phyloP scores from a whole-genome alignment of 2,113 vertebrate genomes.

The Theristicus caerulescens region DNA sequence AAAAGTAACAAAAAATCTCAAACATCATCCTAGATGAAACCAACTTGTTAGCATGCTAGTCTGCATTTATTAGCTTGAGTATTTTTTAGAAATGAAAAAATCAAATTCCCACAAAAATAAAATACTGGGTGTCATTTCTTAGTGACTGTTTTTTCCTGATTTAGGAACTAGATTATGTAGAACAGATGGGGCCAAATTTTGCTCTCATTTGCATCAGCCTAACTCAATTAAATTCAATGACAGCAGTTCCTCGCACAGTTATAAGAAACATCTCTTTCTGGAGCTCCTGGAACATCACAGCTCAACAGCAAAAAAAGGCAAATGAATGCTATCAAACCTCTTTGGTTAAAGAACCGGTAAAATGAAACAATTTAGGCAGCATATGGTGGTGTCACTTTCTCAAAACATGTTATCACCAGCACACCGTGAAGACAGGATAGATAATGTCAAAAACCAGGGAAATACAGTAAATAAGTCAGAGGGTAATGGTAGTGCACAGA shows the following conservation, averaged over 20 bases:
- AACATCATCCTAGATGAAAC: not conserved
- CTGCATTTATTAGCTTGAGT: not conserved
- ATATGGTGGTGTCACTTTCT: not conserved
- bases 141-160: not conserved
- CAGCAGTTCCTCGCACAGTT: not conserved
- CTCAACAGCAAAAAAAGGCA: not conserved
- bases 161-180: not conserved
- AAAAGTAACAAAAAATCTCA: not conserved
- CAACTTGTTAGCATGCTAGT: not conserved
- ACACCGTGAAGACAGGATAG: not conserved
- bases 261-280: not conserved
- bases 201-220: slow-evolving; percentile 34
- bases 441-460: not conserved
- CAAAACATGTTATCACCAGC: not conserved
- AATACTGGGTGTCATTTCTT: not conserved
- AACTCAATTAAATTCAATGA: slow-evolving; percentile 1
- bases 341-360: not conserved
- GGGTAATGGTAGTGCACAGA: not conserved
- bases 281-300: slow-evolving; percentile 1
- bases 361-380: not conserved
- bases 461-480: not conserved
- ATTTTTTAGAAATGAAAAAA: slow-evolving; percentile 5
- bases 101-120: not conserved
- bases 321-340: not conserved
- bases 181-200: slow-evolving; percentile 53